phyloP scores from a whole-genome alignment of 1,140 invertebrate species.

The Araneus ventricosus region DNA sequence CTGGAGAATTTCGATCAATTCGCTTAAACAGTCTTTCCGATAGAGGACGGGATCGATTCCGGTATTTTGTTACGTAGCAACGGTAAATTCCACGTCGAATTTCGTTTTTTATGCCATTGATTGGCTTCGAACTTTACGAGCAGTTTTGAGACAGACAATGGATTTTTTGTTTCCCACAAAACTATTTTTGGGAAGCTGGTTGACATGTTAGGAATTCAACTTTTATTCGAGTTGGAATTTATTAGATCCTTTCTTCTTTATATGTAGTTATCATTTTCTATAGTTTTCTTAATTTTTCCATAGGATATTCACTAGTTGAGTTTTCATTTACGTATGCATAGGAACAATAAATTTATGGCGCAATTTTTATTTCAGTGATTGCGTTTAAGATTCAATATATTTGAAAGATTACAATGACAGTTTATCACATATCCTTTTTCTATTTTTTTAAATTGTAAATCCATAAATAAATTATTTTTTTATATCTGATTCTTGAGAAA shows the following conservation, averaged over 20 bases:
- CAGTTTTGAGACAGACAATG: neutral
- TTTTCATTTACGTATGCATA: too few relatives aligned
- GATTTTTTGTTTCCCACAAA: neutral
- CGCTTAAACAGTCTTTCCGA: neutral
- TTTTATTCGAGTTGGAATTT: neutral
- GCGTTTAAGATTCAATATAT: too few relatives aligned
- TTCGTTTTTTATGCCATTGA: neutral
- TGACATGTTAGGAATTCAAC: neutral
- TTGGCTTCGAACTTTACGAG: neutral
- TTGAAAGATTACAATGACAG: too few relatives aligned
- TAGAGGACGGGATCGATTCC: neutral
- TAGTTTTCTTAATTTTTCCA: too few relatives aligned
- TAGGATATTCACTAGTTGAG: too few relatives aligned
- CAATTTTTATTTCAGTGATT: too few relatives aligned
- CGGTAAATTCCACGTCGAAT: neutral
- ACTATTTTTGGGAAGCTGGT: neutral
- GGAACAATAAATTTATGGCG: too few relatives aligned
- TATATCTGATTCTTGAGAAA: too few relatives aligned
- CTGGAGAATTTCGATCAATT: constrained; percentile 8
- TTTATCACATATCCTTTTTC: too few relatives aligned
- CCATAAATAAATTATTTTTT: too few relatives aligned
- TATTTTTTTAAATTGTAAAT: too few relatives aligned
- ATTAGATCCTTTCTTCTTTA: neutral
- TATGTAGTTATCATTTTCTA: neutral
- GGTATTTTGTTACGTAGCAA: neutral